Base-by-base conservation (phyloP, 1,140 invertebrate species). In the Drosophila lacertosa region DNA sequence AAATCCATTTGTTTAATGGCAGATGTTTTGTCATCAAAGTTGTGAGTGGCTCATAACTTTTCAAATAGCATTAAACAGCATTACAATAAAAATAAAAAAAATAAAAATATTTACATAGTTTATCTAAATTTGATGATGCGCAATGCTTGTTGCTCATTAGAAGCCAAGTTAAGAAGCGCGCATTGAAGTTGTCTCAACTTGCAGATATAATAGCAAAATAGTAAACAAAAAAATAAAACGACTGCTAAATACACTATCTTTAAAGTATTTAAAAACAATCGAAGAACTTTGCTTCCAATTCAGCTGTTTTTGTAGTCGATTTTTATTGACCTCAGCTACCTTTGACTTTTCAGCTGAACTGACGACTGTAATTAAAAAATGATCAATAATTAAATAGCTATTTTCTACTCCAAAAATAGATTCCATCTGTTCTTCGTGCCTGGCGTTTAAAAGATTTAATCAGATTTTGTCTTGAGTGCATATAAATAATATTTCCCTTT, bases 81-180 rank as follows among this genome's bases (percentile, higher is more conserved):
- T 15, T 39, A 15, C 20, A 57, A 37, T 7, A 24, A 15, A 33
- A 7, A 11, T 13, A 20, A 9, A 20, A 29, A 58, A 48, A 44
- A 29, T 16, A 13, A 4, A 18, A 55, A 63, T 45, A 69, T 32
- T 69, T 69, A 39, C 39, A 54, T 63, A 54, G 39, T 24, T 45
- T 37, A 44, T 24, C 24, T 55, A 47, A 63, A 69, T 64, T 63
- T 55, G 33, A 63, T 32, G 39, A 54, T 68, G 47, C 13, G 7
- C 40, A 3, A 10, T 35, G 26, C 11, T 29, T 26, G 10, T 5
- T 2, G n/a, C 40, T 47, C 40, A 50, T 63, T 37, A 29, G 26
- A 7, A 16, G 13, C 9, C 39, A 64, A 57, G 16, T 16, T 22
- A 22, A 44, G 10, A 22, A 20, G 18, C 11, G 18, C 4, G 20